Conservation (phyloP, 2,888 invertebrate species). For the Hirtodrosophila cameraria region DNA sequence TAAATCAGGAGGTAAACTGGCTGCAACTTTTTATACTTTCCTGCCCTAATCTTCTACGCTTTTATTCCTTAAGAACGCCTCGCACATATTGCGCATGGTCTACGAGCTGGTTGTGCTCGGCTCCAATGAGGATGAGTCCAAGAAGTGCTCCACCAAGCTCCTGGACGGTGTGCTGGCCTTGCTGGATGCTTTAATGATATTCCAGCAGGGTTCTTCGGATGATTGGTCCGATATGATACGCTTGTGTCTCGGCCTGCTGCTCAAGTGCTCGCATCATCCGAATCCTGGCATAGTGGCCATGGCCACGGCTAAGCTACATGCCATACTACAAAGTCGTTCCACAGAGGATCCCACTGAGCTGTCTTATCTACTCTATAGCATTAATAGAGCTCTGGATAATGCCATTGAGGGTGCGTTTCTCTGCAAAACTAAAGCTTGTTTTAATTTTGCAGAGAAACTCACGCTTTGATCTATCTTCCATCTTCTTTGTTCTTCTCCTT, state of each 20-base stretch:
- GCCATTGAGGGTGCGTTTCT: constrained; percentile 84
- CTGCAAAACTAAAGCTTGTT: no score
- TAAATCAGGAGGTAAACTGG: constrained; percentile 83
- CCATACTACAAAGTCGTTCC: constrained; percentile 86
- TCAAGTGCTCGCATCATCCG: constrained; percentile 84
- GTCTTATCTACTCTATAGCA: constrained; percentile 85
- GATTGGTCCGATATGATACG: constrained; percentile 87
- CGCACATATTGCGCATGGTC: constrained; percentile 86
- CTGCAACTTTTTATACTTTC: background rate
- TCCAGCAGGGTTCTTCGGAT: constrained; percentile 85
- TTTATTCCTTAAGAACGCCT: constrained; percentile 84
- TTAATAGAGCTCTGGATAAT: constrained; percentile 84
- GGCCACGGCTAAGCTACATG: constrained; percentile 87
- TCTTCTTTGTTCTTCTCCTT: no score
- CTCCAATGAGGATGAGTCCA: constrained; percentile 85
- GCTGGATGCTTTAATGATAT: constrained; percentile 85
- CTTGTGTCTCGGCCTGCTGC: constrained; percentile 84
- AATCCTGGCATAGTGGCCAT: constrained; percentile 86
- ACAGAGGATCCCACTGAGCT: constrained; percentile 86
- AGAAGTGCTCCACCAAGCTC: constrained; percentile 85
- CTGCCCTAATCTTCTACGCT: background rate
- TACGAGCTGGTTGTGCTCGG: constrained; percentile 86
- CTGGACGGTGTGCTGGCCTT: constrained; percentile 86
- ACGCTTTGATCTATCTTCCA: no score
- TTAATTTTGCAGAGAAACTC: no score